phyloP scores from a whole-genome alignment of 2,888 invertebrate species.

The Tolmerus cingulatus region DNA sequence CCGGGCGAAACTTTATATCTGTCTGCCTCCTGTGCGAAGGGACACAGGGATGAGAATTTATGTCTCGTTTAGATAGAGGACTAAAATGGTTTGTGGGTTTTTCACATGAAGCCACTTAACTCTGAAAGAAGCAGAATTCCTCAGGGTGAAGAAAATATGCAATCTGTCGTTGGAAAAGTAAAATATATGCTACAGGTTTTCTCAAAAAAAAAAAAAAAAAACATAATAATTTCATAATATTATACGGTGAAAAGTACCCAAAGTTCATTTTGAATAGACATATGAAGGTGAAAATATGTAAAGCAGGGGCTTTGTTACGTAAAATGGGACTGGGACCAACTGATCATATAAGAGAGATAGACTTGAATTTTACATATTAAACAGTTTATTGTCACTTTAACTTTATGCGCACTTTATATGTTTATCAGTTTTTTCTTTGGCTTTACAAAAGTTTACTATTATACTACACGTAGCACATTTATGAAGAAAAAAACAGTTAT shows the following conservation, averaged over 20 bases:
- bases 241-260: background rate
- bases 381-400: background rate
- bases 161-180: constrained; percentile 32
- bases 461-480: background rate
- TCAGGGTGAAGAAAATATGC: constrained; percentile 34
- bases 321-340: background rate
- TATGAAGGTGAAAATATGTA: background rate
- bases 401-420: background rate
- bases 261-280: background rate
- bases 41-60: constrained; percentile 41
- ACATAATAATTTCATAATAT: constrained; percentile 20
- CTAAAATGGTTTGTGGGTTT: constrained; percentile 37
- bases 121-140: constrained; percentile 40
- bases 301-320: background rate
- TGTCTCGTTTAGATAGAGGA: constrained; percentile 41
- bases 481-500: background rate
- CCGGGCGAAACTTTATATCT: constrained; percentile 12
- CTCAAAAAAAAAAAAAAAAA: background rate
- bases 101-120: constrained; percentile 41
- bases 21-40: constrained; percentile 20
- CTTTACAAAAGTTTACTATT: background rate
- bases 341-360: background rate
- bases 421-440: background rate
- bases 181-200: constrained; percentile 26
- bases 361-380: background rate